Base-by-base conservation (phyloP, 1,140 invertebrate genomes). In the Oncopodura yosiiana region DNA sequence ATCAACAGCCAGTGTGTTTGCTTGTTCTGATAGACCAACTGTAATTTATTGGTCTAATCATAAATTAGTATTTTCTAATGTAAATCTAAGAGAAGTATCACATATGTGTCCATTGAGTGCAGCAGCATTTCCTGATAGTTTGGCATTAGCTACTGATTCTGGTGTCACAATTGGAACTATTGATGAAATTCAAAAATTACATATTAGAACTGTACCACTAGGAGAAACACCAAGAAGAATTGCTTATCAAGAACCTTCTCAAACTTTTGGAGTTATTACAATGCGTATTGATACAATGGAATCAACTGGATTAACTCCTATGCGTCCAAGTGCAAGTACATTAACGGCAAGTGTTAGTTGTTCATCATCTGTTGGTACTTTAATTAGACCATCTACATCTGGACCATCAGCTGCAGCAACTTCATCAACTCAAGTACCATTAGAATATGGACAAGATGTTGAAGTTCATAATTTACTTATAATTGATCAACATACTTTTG, bases 41-140 rank as follows among this genome's bases (percentile, higher is more conserved):
- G 94, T 99, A 2, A 97, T 99, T 61, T 99, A 98, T 74, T 96
- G 92, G 8, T 95, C 91, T 8, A 99, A 98, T 75, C 90, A 97
- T 68, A 99, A 99, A 73, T 75, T 99, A 3, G 93, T 99, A 0
- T 99, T 99, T 73, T 97, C 94, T 21, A 99, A 98, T 75, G 95
- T 99, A 1, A 99, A 99, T 73, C 75, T 99, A 11, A 92, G 93
- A 69, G 90, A 98, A 73, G 94, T 99, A 0, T 92, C 90, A 67
- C 91, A 97, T 67, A 98, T 99, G 92, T 99, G 94, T 72, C 92
- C 92, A 0, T 70, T 98, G 1, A 94, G 97, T 73, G 87, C 93
- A 0, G 82, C 89, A 67, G 86, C 87, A 0, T 98, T 95, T 74
- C 87, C 89, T 0, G 91, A 95, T 69, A 91, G 90, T 73, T 79